Base-by-base conservation (phyloP, 1,140 invertebrate species). In the Euwallacea fornicatus region DNA sequence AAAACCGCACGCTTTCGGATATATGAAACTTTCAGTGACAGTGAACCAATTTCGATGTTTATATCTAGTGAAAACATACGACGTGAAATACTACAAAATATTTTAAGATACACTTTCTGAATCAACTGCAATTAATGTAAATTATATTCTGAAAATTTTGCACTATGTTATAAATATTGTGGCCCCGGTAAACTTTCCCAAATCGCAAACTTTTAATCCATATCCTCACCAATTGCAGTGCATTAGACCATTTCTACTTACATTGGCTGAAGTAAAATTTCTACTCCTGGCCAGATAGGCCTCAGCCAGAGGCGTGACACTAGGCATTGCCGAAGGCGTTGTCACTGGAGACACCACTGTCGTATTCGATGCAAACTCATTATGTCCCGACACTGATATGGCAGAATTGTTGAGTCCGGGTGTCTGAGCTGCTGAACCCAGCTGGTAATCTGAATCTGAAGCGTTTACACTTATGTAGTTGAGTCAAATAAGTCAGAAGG, bases 391-490 rank as follows among this genome's bases (percentile, higher is more conserved):
- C 67, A 71, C 73, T 50, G 76, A 71, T 63, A 78, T 75, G 65
- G 77, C 77, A 74, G 78, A 78, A 79, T 80, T 81, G 76, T 81
- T 80, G 67, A 81, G 69, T 46, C 80, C 79, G 11, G 85, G 85
- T 43, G 85, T 86, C 76, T 86, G 85, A 59, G 82, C 85, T 64
- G 84, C 85, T 71, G 86, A 86, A 62, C 85, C 85, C 74, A 88
- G 80, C 77, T 88, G 87, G 79, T 88, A 88, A 81, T 88, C 86
- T 73, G 87, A 88, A 82, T 88, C 87, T 88, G 83, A 33, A 33
- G 4, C 21, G 21, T 33, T 33, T 33, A 33, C 4, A 33, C 21
- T 33, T 33, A 33, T 33, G 21, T 33, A 33, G 4, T 33, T 33
- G 4, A 33, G 21, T 33, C 1, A 2, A 33, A 33, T 33, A 33